A percentile compares a stretch with the other conserved stretches of the same genome.
These are phyloP conservation scores for Agrochola circellaris DNA, from an alignment of 2,888 invertebrate species.

Conservation along the genomic window DNA sequence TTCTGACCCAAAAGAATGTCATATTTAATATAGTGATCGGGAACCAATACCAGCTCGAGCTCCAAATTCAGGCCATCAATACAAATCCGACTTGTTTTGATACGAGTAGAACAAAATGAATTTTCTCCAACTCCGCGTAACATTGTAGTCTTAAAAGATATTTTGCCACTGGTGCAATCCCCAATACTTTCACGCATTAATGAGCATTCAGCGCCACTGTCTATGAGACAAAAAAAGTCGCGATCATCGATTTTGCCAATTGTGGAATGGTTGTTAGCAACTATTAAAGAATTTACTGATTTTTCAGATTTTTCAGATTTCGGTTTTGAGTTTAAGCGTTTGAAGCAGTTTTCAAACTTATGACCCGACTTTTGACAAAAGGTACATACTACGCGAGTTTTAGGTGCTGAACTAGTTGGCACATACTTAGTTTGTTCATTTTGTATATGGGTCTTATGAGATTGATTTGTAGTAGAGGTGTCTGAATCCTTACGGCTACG, in stretches of 20 bases:
- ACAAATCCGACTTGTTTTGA: background rate
- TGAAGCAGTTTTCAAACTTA: too few relatives aligned
- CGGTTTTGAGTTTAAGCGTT: too few relatives aligned
- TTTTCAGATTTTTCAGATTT: background rate
- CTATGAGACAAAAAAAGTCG: background rate
- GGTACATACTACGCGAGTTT: too few relatives aligned
- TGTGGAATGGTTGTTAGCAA: background rate
- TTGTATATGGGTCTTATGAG: too few relatives aligned
- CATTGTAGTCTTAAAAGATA: background rate
- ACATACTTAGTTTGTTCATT: too few relatives aligned
- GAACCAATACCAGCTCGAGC: background rate
- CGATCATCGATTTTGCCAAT: background rate
- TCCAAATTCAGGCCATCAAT: background rate
- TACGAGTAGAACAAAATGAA: background rate
- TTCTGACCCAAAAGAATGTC: background rate
- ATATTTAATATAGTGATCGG: slow-evolving; percentile 4
- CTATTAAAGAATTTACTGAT: background rate
- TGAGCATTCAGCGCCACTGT: background rate
- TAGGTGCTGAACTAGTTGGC: too few relatives aligned
- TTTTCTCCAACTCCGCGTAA: background rate
- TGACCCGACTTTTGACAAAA: too few relatives aligned
- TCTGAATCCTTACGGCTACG: too few relatives aligned
- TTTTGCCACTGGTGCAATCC: background rate
- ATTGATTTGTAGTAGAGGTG: too few relatives aligned
- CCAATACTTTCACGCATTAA: background rate